Base-by-base conservation (phyloP, 2,888 invertebrate species). In the Darwinula stevensoni region DNA sequence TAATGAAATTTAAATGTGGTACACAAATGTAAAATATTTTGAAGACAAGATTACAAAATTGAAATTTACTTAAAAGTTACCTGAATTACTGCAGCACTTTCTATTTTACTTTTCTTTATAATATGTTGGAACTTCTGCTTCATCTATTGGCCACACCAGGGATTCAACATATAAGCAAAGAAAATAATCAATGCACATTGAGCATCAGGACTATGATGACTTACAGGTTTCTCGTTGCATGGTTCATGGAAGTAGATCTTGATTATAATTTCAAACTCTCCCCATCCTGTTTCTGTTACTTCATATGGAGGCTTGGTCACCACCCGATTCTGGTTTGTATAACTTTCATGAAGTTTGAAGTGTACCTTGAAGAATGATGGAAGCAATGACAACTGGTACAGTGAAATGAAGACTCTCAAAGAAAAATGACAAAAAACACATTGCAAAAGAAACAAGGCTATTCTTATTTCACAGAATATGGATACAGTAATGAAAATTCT, bases 211-310 rank as follows among this genome's bases (percentile, higher is more conserved):
- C 16, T 30, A 35, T 27, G 14, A 18, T n/a, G 31, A 59, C 65
- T 63, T 51, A 82, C 82, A 12, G 84, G 76, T 47, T 78, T 61
- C 53, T 88, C 97, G 9, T 15, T 17, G 45, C 82, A 84, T 2
- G 80, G 76, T 57, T 97, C 94, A 47, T 76, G 72, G 44, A 97
- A 97, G 51, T 82, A 84, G 37, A 97, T 76, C 51, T 91, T 91
- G 33, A 99, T 88, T 18, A 82, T 75, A 39, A 94, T 76, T 54
- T 97, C 94, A 50, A 97, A 97, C 56, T 97, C 97, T 40, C 97
- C 97, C 94, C 97, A 97, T 2, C 94, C 94, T 1, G 94, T 94
- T 53, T 97, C 94, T 0, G 76, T 80, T 4, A 97, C 66, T 57
- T 94, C 91, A 47, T 84, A 97, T 0, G 94, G 97, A 1, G 88